phyloP scores from a whole-genome alignment of 2,113 vertebrate species.

The Acrocephalus kingi region DNA sequence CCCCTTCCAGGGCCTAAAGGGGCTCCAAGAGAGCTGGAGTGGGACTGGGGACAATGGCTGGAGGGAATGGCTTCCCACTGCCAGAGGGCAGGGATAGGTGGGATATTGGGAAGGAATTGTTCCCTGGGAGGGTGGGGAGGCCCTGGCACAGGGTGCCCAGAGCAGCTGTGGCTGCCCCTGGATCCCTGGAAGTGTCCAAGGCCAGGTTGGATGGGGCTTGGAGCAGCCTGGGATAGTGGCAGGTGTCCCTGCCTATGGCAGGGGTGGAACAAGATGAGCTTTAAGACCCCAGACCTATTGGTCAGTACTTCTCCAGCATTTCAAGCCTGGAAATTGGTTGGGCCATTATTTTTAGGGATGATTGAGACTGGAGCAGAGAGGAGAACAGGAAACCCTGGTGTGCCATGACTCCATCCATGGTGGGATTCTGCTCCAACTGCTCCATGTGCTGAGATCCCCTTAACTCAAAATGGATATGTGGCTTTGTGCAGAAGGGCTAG shows the following conservation, averaged over 20 bases:
- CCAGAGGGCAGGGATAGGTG: background rate
- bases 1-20: background rate
- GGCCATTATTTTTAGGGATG: background rate
- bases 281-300: background rate
- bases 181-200: background rate
- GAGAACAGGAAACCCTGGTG: background rate
- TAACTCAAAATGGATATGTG: accelerated
- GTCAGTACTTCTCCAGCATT: background rate
- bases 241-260: background rate
- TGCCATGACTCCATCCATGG: background rate
- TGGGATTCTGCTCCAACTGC: background rate
- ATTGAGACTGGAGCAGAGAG: background rate
- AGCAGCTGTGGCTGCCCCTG: background rate
- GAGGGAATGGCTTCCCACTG: background rate
- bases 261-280: accelerated
- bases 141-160: background rate
- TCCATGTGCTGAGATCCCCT: background rate
- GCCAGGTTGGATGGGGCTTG: accelerated
- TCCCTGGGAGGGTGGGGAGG: accelerated
- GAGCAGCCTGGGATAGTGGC: accelerated
- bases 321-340: background rate
- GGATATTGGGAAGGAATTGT: background rate
- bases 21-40: background rate
- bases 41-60: background rate
- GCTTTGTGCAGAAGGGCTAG: background rate